Evolutionary conservation across 2,888 invertebrate species (phyloP).

Genomic region (Eupithecia centaureata): DNA sequence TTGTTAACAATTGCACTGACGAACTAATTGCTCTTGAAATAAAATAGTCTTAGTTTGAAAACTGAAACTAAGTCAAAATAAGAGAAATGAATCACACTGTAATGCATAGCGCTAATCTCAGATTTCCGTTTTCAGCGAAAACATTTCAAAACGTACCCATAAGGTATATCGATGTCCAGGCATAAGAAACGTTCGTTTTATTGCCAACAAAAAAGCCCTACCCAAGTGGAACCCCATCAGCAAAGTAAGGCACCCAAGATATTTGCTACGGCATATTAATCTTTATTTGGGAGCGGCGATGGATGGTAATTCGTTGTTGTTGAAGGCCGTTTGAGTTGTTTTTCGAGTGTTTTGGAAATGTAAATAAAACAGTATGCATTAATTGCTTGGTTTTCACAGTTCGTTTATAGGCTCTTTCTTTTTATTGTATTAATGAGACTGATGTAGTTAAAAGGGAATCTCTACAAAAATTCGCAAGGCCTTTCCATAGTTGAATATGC

Average conservation of each 20-base stretch:
- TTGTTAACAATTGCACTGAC: too few species aligned
- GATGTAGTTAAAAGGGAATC: conserved; percentile 45
- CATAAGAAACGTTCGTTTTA: conserved; percentile 71
- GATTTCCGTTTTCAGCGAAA: conserved; percentile 1
- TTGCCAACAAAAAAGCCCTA: conserved; percentile 64
- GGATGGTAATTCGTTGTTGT: conserved; percentile 44
- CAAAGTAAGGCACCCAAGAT: conserved; percentile 41
- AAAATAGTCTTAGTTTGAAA: not conserved
- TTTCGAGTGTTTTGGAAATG: conserved; percentile 57
- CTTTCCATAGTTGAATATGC: conserved; percentile 28
- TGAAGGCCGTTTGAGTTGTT: conserved; percentile 45
- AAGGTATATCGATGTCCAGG: conserved; percentile 59
- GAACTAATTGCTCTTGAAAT: not conserved
- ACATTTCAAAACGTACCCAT: not conserved
- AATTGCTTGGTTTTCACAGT: conserved; percentile 75
- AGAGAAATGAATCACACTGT: not conserved
- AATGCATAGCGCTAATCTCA: not conserved
- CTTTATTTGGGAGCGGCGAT: conserved; percentile 42
- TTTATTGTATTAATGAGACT: conserved; percentile 52
- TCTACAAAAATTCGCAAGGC: conserved; percentile 15
- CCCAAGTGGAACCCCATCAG: conserved; percentile 58
- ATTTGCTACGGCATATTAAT: conserved; percentile 44
- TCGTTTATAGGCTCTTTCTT: conserved; percentile 61
- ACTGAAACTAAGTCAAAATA: not conserved
- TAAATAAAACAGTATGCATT: conserved; percentile 72